A percentile compares a stretch with the other conserved stretches of the same genome.
These are phyloP conservation scores for Callopanchax toddi DNA, from an alignment of 2,113 vertebrate species.

Conservation along the genomic window DNA sequence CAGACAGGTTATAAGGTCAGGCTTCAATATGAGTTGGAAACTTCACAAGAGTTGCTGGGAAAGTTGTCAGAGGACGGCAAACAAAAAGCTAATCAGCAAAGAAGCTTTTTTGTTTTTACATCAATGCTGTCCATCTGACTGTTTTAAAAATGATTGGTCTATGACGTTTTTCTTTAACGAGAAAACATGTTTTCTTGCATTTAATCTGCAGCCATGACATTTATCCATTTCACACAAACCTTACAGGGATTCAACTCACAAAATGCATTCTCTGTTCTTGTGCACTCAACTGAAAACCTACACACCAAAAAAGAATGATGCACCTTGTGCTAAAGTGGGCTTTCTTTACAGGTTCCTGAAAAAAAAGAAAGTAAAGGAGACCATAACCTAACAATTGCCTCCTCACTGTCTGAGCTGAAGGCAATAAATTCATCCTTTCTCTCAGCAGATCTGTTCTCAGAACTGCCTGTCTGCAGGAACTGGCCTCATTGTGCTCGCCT, in stretches of 20 bases:
- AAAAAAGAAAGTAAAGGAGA: slow-evolving; percentile 36
- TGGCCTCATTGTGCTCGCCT: slow-evolving; percentile 25
- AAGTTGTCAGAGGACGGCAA: slow-evolving; percentile 3
- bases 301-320: slow-evolving; percentile 32
- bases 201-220: background rate
- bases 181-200: background rate
- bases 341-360: slow-evolving; percentile 43
- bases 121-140: too few relatives aligned
- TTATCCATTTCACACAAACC: slow-evolving; percentile 12
- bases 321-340: slow-evolving; percentile 34
- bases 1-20: slow-evolving; percentile 21
- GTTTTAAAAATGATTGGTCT: too few relatives aligned
- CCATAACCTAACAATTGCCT: slow-evolving; percentile 50
- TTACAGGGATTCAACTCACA: slow-evolving; percentile 10
- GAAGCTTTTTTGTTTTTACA: too few relatives aligned
- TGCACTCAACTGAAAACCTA: slow-evolving; percentile 24
- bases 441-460: slow-evolving; percentile 22
- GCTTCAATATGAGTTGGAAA: slow-evolving; percentile 14
- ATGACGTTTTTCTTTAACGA: too few relatives aligned
- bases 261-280: slow-evolving; percentile 1
- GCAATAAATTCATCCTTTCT: slow-evolving; percentile 41
- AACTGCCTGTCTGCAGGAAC: slow-evolving; percentile 27
- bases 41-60: slow-evolving; percentile 1
- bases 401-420: slow-evolving; percentile 27
- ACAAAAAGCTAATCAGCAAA: slow-evolving; percentile 11